phyloP scores from a whole-genome alignment of 2,888 invertebrate genomes.

The Xylota segnis region DNA sequence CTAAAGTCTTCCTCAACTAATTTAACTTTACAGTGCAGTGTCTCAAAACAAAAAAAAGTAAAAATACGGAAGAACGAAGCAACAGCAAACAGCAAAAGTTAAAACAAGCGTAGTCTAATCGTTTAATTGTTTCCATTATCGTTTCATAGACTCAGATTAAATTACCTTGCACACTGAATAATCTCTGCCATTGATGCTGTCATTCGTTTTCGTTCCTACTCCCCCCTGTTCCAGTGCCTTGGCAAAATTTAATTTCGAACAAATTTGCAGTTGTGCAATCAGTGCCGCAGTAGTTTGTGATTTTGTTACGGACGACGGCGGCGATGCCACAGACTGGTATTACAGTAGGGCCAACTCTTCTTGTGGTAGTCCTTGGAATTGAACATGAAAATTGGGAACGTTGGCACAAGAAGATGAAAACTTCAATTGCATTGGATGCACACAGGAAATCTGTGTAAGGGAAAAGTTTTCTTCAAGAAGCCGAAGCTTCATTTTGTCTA shows the following conservation, averaged over 20 bases:
- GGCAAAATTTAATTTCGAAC: slow-evolving; percentile 63
- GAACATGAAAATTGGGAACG: slow-evolving; percentile 26
- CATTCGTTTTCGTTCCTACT: background rate
- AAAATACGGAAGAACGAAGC: background rate
- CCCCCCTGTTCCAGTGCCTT: background rate
- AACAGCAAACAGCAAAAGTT: slow-evolving; percentile 45
- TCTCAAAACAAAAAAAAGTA: background rate
- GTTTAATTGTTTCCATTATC: slow-evolving; percentile 64
- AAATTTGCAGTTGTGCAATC: slow-evolving; percentile 70
- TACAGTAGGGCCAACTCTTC: slow-evolving; percentile 28
- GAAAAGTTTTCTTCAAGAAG: slow-evolving; percentile 37
- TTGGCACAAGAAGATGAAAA: slow-evolving; percentile 3
- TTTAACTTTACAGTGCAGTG: background rate
- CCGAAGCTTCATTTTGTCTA: slow-evolving; percentile 8
- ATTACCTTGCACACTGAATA: slow-evolving; percentile 64
- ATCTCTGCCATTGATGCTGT: slow-evolving; percentile 40
- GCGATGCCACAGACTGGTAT: slow-evolving; percentile 44
- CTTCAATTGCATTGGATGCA: slow-evolving; percentile 31
- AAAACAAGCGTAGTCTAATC: slow-evolving; percentile 59
- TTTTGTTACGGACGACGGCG: slow-evolving; percentile 41
- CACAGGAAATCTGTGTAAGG: slow-evolving; percentile 11
- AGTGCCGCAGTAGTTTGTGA: slow-evolving; percentile 67
- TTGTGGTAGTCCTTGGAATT: slow-evolving; percentile 38
- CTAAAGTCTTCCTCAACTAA: background rate
- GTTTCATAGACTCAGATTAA: slow-evolving; percentile 58